A percentile compares a stretch with the other conserved stretches of the same genome.
Conservation (phyloP, 2,888 invertebrate genomes). For the Caenorhabditis auriculariae region DNA sequence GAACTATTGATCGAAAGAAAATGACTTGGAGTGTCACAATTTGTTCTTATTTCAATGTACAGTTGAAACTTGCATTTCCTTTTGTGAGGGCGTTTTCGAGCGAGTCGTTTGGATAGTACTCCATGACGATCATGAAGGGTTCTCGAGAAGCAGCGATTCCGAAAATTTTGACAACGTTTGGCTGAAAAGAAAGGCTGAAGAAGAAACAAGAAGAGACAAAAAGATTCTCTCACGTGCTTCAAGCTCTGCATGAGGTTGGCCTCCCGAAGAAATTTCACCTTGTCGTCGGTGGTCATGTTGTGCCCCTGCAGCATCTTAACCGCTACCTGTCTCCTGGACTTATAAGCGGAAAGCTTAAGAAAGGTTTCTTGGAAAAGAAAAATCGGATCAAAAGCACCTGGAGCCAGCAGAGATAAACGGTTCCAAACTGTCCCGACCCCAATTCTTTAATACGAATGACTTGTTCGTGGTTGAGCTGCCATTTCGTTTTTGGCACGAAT, state of each 20-base stretch:
- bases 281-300: slow-evolving; percentile 1
- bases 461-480: slow-evolving; percentile 27
- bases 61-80: no score
- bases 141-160: slow-evolving; percentile 4
- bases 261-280: slow-evolving; percentile 2
- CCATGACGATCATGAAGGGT: slow-evolving; percentile 14
- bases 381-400: no score
- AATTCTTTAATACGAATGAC: no score
- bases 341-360: no score
- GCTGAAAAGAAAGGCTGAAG: no score
- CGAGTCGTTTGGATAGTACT: slow-evolving; percentile 3
- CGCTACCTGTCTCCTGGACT: slow-evolving; percentile 1
- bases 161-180: slow-evolving; percentile 6
- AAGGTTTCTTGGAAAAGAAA: no score
- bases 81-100: no score
- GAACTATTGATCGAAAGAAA: no score
- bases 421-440: no score
- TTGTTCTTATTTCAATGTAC: no score
- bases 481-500: slow-evolving; percentile 9
- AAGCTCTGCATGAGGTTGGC: slow-evolving; percentile 5
- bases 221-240: slow-evolving; percentile 1
- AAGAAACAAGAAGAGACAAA: neutral
- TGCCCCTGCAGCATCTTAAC: slow-evolving; percentile 6
- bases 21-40: no score
- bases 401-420: no score